Percentiles rank a stretch among this genome's conserved stretches.
These are phyloP conservation scores for Pseudococcus viburni DNA, from an alignment of 2,888 invertebrate species.

Conservation along the genomic window DNA sequence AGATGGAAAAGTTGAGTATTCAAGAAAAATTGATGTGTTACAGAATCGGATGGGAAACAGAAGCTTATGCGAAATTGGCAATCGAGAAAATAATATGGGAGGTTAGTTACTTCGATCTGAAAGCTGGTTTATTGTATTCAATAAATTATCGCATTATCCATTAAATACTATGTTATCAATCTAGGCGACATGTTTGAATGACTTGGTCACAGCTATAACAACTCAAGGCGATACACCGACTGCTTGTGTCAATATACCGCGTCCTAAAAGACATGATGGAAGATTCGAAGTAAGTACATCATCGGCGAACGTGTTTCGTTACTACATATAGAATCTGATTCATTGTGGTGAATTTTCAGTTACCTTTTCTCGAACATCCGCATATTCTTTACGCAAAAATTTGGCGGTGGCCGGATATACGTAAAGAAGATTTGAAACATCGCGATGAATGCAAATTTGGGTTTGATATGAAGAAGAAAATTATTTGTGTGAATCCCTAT, in stretches of 20 bases:
- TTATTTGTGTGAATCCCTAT: conserved; percentile 99
- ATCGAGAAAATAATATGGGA: conserved; percentile 99
- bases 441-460: conserved; percentile 84
- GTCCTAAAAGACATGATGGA: no score
- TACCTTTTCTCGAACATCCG: conserved; percentile 96
- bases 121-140: no score
- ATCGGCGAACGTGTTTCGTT: no score
- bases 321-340: no score
- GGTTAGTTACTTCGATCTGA: conserved; percentile 70
- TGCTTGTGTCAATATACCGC: no score
- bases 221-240: no score
- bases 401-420: conserved; percentile 99
- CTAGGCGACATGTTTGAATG: no score
- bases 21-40: conserved; percentile 99
- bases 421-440: conserved; percentile 71
- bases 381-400: conserved; percentile 99
- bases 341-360: conserved; percentile 54
- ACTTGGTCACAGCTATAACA: no score
- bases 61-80: conserved; percentile 97
- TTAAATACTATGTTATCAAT: no score
- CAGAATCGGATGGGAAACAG: conserved; percentile 97
- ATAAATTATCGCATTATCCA: no score
- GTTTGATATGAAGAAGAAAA: conserved; percentile 98
- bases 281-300: no score
- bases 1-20: conserved; percentile 75